Evolutionary conservation across 2,797 vertebrate species (phyloP).

Genomic region (Phrynocephalus guinanensis): DNA sequence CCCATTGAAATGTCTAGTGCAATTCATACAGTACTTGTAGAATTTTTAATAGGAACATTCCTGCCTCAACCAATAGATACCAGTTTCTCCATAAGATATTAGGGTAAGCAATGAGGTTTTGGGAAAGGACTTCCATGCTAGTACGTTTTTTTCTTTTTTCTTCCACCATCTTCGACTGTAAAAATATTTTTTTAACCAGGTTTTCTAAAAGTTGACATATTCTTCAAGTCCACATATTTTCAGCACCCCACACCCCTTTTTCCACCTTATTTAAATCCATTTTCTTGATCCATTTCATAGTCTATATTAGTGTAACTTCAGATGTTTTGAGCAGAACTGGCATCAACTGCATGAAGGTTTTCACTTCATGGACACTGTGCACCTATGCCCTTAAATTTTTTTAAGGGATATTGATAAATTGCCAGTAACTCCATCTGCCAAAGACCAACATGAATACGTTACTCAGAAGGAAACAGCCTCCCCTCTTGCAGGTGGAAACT

Average conservation of each 20-base stretch:
- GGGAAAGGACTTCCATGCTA: background rate
- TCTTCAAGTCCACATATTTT: background rate
- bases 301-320: background rate
- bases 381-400: no score
- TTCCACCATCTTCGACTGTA: background rate
- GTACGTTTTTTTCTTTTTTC: no score
- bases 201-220: background rate
- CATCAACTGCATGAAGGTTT: background rate
- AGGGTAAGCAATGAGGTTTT: background rate
- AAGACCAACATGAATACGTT: no score
- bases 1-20: no score
- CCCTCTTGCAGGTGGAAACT: no score
- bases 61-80: background rate
- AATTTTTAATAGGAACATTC: background rate
- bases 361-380: no score
- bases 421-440: no score
- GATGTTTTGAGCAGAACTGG: background rate
- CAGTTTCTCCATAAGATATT: background rate
- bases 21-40: background rate
- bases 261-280: background rate
- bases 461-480: no score
- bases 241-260: background rate
- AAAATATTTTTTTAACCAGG: background rate
- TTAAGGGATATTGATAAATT: no score
- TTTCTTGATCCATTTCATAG: background rate